Evolutionary conservation across 2,888 invertebrate genomes (phyloP), one percentile per base, ranked within the genome.

Genomic region (Caenorhabditis drosophilae): DNA sequence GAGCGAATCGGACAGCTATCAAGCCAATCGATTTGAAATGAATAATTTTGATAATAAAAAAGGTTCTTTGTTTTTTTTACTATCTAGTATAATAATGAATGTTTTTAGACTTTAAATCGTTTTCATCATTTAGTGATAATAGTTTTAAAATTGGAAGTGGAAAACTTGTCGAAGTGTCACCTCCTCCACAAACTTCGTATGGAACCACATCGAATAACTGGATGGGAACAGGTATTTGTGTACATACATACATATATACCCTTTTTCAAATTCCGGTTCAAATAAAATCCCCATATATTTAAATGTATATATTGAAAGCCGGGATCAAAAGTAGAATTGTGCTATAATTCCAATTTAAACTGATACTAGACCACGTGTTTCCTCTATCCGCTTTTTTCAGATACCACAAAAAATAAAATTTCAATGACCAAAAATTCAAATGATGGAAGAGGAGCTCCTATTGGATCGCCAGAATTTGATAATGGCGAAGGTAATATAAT

Each of bases 161-260:
- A 12, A 31, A 31, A 31, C 6, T 12, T 31, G 12, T 31, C 31
- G 12, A 31, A 9, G 12, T 9, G 6, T 12, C 31, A 31, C 58
- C 54, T n/a, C 64, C 64, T 16, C 64, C 64, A 16, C 64, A 64
- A 31, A 64, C 64, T 7, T 64, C 64, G 3, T 64, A 58, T 23
- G 64, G 64, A 15, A 35, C 58, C 0, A 58, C 58, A 2, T 54
- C 58, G 1, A 50, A 48, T 15, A 47, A 38, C 16, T 25, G 64
- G 20, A 47, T 48, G 15, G 58, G 64, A 23, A n/a, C 44, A 22
- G 63, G 63, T 63, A 18, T 42, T 22, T 47, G n/a, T n/a, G n/a
- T n/a, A n/a, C n/a, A n/a, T n/a, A n/a, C n/a, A n/a, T n/a, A n/a
- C n/a, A n/a, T n/a, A n/a, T n/a, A n/a, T n/a, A n/a, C n/a, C n/a